phyloP scores from a whole-genome alignment of 30 jellyfish, hydroid and myxozoan genomes.

The Morbakka virulenta region DNA sequence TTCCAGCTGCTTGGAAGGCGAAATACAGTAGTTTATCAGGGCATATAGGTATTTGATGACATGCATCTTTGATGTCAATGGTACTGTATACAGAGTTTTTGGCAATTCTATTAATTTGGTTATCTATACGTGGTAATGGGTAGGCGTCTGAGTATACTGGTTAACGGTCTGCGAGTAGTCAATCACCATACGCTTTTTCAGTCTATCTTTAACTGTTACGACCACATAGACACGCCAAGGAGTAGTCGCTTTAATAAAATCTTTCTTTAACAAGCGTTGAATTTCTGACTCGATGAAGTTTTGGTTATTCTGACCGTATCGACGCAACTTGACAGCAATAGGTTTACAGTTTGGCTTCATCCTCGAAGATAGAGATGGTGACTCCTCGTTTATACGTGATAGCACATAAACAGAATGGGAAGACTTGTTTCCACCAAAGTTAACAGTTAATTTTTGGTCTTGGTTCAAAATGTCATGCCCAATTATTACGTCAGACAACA shows the following conservation, averaged over 20 bases:
- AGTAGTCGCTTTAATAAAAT: conserved; percentile 31
- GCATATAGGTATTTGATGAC: conserved; percentile 37
- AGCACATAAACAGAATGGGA: conserved; percentile 1
- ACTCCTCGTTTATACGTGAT: background rate
- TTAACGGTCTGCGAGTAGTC: too few species aligned
- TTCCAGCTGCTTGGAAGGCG: too few species aligned
- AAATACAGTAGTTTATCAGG: conserved; percentile 1
- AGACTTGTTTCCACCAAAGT: too few species aligned
- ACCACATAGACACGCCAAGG: conserved; percentile 65
- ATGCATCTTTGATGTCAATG: too few species aligned
- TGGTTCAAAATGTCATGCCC: conserved; percentile 52
- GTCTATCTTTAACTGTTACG: conserved; percentile 28
- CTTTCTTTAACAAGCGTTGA: conserved; percentile 16
- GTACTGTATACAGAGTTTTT: too few species aligned
- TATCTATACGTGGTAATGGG: conserved; percentile 55
- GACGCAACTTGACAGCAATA: conserved; percentile 11
- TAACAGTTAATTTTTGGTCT: conserved; percentile 22
- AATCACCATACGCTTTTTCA: conserved; percentile 30
- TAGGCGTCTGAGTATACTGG: conserved; percentile 60
- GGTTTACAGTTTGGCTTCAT: conserved; percentile 38
- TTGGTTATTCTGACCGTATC: conserved; percentile 13
- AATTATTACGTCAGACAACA: conserved; percentile 41
- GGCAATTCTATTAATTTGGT: conserved; percentile 19
- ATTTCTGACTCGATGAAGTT: conserved; percentile 55
- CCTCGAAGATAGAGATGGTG: conserved; percentile 24